phyloP scores from a whole-genome alignment of 2,113 vertebrate genomes.

The Istiophorus platypterus region DNA sequence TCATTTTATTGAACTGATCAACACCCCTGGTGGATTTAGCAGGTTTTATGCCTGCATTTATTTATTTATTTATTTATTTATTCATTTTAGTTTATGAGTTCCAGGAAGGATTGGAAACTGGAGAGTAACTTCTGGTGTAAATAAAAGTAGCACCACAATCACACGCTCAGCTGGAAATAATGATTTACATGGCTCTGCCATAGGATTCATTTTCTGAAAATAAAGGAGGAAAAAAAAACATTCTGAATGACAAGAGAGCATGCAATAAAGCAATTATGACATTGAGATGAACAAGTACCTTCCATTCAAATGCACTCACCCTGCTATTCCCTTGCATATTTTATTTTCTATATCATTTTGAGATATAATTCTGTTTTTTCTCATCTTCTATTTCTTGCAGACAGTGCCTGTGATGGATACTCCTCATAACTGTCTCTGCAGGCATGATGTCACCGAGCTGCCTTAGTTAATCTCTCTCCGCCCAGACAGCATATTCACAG shows the following conservation, averaged over 20 bases:
- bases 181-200: conserved; percentile 19
- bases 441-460: conserved; percentile 75
- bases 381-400: conserved; percentile 42
- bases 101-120: conserved; percentile 12
- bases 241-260: conserved; percentile 8
- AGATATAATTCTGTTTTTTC: conserved; percentile 44
- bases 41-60: conserved; percentile 31
- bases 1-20: conserved; percentile 68
- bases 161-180: conserved; percentile 7
- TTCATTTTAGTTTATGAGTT: conserved; percentile 5
- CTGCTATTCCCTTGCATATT: conserved; percentile 37
- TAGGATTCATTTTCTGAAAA: neutral
- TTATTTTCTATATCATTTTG: conserved; percentile 46
- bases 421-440: conserved; percentile 74
- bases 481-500: conserved; percentile 77
- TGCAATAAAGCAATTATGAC: conserved; percentile 21
- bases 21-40: conserved; percentile 39
- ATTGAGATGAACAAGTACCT: conserved; percentile 27
- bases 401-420: conserved; percentile 66
- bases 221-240: conserved; percentile 12
- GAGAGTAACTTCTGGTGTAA: neutral
- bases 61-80: conserved; percentile 25
- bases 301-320: conserved; percentile 27
- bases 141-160: conserved; percentile 22
- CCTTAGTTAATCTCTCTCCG: conserved; percentile 77